phyloP scores from a whole-genome alignment of 2,113 vertebrate genomes.

The Poecile atricapillus region DNA sequence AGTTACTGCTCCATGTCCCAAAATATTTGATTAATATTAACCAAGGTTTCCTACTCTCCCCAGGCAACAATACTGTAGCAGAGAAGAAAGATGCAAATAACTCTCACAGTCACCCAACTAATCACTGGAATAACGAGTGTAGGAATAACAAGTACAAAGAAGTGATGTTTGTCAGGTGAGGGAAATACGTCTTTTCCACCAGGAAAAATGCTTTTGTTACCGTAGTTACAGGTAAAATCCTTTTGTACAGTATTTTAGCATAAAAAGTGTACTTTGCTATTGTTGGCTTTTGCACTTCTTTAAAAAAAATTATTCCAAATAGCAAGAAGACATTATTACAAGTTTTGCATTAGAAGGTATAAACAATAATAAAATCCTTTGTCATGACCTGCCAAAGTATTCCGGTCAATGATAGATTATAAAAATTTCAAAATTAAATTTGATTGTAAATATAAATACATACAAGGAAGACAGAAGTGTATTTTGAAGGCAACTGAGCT shows the following conservation, averaged over 20 bases:
- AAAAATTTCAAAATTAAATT: neutral
- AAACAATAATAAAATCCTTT: neutral
- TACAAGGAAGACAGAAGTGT: neutral
- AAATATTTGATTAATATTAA: slow-evolving; percentile 87
- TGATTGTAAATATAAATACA: neutral
- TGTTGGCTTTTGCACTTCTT: neutral
- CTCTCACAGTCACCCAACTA: neutral
- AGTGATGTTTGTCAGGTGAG: slow-evolving; percentile 21
- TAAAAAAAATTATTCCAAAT: neutral
- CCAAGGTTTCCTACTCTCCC: slow-evolving; percentile 66
- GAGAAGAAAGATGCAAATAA: slow-evolving; percentile 59
- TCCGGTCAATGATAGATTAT: neutral
- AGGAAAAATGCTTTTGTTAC: slow-evolving; percentile 7
- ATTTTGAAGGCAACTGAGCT: neutral
- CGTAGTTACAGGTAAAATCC: neutral
- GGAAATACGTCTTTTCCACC: slow-evolving; percentile 8
- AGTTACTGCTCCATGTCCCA: slow-evolving; percentile 67
- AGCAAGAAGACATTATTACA: neutral
- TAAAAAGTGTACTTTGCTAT: neutral
- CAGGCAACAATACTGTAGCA: slow-evolving; percentile 61
- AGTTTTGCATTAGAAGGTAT: neutral
- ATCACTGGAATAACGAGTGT: neutral
- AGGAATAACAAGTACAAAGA: slow-evolving; percentile 21
- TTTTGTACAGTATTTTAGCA: neutral
- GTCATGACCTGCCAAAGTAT: neutral